Evolutionary conservation across 1,140 invertebrate species (phyloP).

Genomic region (Aphaenogaster ashmeadi): DNA sequence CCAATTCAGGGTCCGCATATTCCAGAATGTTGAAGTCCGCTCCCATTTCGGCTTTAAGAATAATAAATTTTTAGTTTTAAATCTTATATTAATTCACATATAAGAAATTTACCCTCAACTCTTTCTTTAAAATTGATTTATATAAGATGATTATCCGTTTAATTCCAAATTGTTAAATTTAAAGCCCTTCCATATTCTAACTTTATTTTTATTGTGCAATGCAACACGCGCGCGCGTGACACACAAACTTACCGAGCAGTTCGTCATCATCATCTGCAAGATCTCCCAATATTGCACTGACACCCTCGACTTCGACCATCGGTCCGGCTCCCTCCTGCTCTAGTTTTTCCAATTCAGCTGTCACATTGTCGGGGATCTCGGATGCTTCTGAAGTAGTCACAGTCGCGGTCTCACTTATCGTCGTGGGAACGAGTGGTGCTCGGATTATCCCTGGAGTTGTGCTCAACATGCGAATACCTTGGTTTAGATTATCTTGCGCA

Average conservation of each 20-base stretch:
- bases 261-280: conserved; percentile 96
- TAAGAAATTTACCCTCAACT: background rate
- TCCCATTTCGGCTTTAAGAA: conserved; percentile 93
- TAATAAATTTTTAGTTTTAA: conserved; percentile 55
- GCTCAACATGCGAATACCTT: conserved; percentile 82
- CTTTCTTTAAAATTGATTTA: conserved; percentile 69
- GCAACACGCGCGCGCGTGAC: background rate
- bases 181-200: background rate
- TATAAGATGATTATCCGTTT: background rate
- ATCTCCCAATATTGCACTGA: conserved; percentile 93
- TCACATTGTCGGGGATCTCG: conserved; percentile 94
- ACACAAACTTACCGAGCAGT: conserved; percentile 89
- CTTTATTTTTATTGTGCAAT: background rate
- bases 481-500: conserved; percentile 80
- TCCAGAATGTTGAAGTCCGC: conserved; percentile 98
- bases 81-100: conserved; percentile 15
- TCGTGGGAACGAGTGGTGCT: conserved; percentile 79
- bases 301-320: conserved; percentile 92
- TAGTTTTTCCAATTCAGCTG: conserved; percentile 92
- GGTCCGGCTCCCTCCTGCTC: conserved; percentile 90
- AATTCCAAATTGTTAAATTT: background rate
- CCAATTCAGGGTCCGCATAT: conserved; percentile 98
- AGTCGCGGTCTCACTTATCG: conserved; percentile 79
- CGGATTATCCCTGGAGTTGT: conserved; percentile 78
- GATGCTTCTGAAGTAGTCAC: conserved; percentile 82